A percentile compares a stretch with the other conserved stretches of the same genome.
phyloP scores from a whole-genome alignment of 2,888 invertebrate species.

The Xylocampa areola region DNA sequence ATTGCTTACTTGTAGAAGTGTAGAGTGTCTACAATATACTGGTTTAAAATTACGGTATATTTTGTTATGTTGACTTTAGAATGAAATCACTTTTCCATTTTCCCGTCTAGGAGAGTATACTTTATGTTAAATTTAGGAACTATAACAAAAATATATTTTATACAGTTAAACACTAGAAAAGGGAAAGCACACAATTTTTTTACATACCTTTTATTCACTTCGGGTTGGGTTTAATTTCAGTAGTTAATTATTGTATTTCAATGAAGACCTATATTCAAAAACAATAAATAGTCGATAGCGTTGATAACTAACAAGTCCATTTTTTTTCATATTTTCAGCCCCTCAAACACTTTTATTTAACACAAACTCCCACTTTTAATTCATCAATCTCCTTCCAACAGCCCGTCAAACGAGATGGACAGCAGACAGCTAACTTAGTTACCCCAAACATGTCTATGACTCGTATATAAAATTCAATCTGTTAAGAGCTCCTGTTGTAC shows the following conservation, averaged over 20 bases:
- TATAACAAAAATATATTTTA: too few species aligned
- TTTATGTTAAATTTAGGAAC: neutral
- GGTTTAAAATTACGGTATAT: conserved; percentile 14
- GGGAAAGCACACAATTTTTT: too few species aligned
- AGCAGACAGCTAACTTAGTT: conserved; percentile 33
- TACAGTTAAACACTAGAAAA: too few species aligned
- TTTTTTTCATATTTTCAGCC: too few species aligned
- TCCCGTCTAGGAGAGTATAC: neutral
- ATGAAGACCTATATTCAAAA: too few species aligned
- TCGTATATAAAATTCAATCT: conserved; percentile 81
- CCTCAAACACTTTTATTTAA: too few species aligned
- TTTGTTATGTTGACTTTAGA: conserved; percentile 13
- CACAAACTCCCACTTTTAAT: neutral
- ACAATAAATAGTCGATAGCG: too few species aligned
- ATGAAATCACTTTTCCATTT: neutral
- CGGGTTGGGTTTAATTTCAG: too few species aligned
- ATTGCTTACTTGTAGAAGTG: conserved; percentile 42
- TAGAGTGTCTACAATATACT: conserved; percentile 25
- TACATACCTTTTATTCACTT: too few species aligned
- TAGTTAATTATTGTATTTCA: too few species aligned
- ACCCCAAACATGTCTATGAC: conserved; percentile 55
- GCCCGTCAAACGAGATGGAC: conserved; percentile 7
- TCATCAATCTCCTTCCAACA: neutral
- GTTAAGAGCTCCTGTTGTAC: conserved; percentile 80
- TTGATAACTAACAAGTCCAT: too few species aligned